A percentile compares a stretch with the other conserved stretches of the same genome.
phyloP scores from a whole-genome alignment of 2,797 vertebrate genomes.

The Aplochiton taeniatus region DNA sequence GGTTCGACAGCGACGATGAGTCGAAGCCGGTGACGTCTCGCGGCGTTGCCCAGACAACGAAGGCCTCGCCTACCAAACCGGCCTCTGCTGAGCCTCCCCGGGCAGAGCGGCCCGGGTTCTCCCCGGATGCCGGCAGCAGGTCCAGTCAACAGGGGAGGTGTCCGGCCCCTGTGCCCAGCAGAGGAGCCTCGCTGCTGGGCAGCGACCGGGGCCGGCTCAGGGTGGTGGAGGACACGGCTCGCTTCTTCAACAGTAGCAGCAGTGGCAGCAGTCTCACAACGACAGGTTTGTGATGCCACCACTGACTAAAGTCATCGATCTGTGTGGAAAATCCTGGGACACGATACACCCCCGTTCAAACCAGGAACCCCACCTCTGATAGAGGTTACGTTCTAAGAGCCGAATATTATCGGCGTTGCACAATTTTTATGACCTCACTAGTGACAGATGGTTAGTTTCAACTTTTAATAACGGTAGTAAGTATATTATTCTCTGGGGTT shows the following conservation, averaged over 20 bases:
- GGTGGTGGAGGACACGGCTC: constrained; percentile 75
- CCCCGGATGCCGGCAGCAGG: constrained; percentile 58
- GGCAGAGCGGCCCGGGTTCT: constrained; percentile 46
- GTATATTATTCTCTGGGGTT: too few relatives aligned
- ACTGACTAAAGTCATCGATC: too few relatives aligned
- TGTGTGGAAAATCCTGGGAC: too few relatives aligned
- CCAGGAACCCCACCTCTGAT: too few relatives aligned
- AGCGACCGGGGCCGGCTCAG: constrained; percentile 71
- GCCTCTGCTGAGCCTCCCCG: constrained; percentile 56
- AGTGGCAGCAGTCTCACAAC: constrained; percentile 61
- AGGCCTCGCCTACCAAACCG: constrained; percentile 61
- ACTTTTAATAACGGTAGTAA: too few relatives aligned
- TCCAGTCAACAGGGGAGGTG: constrained; percentile 56
- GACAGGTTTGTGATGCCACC: too few relatives aligned
- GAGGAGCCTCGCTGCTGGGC: constrained; percentile 22
- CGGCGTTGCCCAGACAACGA: constrained; percentile 68
- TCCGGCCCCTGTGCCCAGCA: constrained; percentile 23
- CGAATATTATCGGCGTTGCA: too few relatives aligned
- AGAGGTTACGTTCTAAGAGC: too few relatives aligned
- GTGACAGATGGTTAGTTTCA: too few relatives aligned
- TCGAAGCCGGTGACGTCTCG: constrained; percentile 95
- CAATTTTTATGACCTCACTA: too few relatives aligned
- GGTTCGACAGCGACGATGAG: constrained; percentile 97
- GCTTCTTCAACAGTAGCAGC: constrained; percentile 69
- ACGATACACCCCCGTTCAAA: too few relatives aligned